These are phyloP conservation scores for Heliconius ethilla DNA, from an alignment of 2,888 invertebrate genomes.

Conservation along the genomic window DNA sequence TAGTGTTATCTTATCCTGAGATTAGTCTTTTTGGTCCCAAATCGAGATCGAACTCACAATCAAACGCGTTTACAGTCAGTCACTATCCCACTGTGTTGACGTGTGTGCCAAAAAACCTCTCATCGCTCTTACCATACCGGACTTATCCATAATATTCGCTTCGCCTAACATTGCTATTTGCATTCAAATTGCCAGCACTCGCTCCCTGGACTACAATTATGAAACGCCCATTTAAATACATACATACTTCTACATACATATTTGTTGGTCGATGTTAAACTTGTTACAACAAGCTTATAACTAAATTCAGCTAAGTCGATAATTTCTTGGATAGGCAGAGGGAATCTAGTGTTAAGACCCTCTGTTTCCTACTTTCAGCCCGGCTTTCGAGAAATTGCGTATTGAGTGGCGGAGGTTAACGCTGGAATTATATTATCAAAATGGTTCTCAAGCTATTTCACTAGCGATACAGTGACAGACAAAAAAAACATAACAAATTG, in stretches of 20 bases:
- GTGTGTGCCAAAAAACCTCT: no score
- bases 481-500: no score
- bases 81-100: background rate
- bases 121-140: background rate
- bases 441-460: no score
- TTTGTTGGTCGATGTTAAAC: background rate
- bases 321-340: background rate
- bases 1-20: background rate
- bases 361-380: background rate
- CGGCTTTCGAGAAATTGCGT: background rate
- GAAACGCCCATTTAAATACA: slow-evolving; percentile 48
- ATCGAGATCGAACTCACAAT: no score
- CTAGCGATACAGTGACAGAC: no score
- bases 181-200: slow-evolving; percentile 50
- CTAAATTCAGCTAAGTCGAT: background rate
- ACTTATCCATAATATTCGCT: background rate
- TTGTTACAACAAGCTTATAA: background rate
- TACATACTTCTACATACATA: slow-evolving; percentile 26
- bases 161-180: slow-evolving; percentile 46
- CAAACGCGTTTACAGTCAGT: background rate
- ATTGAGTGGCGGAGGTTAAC: background rate
- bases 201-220: slow-evolving; percentile 46
- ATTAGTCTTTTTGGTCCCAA: background rate
- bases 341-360: background rate
- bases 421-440: no score